These are phyloP conservation scores for Bombus sylvicola DNA, from an alignment of 1,140 invertebrate species.

Conservation along the genomic window DNA sequence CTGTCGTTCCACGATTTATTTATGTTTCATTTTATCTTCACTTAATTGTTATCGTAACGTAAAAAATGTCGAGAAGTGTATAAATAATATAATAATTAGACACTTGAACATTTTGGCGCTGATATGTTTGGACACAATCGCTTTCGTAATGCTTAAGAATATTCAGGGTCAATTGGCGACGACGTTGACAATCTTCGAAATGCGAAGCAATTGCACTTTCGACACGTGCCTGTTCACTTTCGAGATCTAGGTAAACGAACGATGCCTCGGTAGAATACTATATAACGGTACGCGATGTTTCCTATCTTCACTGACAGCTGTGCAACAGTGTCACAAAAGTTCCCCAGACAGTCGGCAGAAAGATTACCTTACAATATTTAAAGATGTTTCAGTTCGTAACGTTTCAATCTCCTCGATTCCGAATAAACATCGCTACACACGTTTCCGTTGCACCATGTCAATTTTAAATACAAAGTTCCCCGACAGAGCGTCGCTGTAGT, in stretches of 20 bases:
- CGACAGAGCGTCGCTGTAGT: background rate
- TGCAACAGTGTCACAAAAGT: constrained; percentile 37
- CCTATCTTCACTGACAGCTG: constrained; percentile 44
- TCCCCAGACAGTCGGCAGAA: background rate
- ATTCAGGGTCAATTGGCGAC: background rate
- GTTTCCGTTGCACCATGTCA: background rate
- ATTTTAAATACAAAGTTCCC: background rate
- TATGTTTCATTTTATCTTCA: background rate
- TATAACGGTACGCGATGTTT: constrained; percentile 59
- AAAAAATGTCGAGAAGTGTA: background rate
- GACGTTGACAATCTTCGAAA: background rate
- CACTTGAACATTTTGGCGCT: background rate
- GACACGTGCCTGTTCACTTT: constrained; percentile 42
- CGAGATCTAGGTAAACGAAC: constrained; percentile 51
- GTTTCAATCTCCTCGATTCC: too few species aligned
- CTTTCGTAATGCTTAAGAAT: background rate
- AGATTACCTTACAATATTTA: background rate
- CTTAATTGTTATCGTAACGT: background rate
- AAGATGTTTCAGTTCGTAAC: background rate
- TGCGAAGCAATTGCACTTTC: constrained; percentile 34
- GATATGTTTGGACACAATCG: background rate
- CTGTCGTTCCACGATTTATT: background rate
- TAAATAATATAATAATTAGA: constrained; percentile 4
- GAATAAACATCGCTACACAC: background rate
- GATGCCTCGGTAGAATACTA: constrained; percentile 17